Evolutionary conservation across 1,140 invertebrate species (phyloP).

Genomic region (Geopemphigus sp.): DNA sequence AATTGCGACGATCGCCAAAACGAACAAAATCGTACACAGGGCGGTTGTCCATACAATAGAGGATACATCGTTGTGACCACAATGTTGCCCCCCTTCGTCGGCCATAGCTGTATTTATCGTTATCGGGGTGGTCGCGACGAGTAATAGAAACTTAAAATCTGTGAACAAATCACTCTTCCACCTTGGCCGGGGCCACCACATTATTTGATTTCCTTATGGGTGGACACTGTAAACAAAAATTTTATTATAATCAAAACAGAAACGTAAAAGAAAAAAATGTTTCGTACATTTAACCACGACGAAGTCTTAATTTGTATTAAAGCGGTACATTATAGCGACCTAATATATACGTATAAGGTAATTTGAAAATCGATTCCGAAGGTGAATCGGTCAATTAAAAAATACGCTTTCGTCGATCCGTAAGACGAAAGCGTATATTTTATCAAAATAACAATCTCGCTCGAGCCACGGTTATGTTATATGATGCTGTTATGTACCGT

Average conservation of each 20-base stretch:
- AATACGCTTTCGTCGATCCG: neutral
- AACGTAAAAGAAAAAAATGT: neutral
- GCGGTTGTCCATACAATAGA: conserved; percentile 6
- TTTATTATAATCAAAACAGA: neutral
- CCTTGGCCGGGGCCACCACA: conserved; percentile 35
- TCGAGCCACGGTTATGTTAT: conserved; percentile 13
- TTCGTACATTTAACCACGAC: no score
- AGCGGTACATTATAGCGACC: no score
- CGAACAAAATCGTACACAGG: neutral
- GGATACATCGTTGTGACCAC: neutral
- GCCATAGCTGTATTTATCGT: neutral
- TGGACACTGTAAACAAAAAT: neutral
- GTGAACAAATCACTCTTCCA: conserved; percentile 20
- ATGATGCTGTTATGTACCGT: conserved; percentile 3
- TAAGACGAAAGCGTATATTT: conserved; percentile 9
- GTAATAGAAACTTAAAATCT: neutral
- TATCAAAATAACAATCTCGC: conserved; percentile 30
- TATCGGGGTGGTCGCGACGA: neutral
- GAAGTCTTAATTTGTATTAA: no score
- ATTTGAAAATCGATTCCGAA: neutral
- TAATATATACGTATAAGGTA: neutral
- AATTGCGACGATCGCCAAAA: conserved; percentile 5
- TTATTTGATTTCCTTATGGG: neutral
- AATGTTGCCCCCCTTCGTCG: conserved; percentile 1
- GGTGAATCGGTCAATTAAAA: neutral